These are phyloP conservation scores for Argyresthia goedartella DNA, from an alignment of 2,888 invertebrate species.

Conservation along the genomic window DNA sequence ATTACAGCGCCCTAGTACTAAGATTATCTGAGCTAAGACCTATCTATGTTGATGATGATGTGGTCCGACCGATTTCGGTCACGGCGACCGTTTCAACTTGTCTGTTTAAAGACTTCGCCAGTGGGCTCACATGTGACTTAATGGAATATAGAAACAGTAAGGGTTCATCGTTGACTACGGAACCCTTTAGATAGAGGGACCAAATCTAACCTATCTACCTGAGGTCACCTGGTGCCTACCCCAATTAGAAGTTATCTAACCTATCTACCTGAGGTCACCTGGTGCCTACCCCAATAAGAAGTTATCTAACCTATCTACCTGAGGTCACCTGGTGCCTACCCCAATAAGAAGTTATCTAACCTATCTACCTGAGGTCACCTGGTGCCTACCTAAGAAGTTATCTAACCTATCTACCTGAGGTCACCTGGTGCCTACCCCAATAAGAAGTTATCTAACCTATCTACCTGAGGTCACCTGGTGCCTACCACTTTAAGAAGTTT, in stretches of 20 bases:
- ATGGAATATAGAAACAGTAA: too few species aligned
- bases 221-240: conserved; percentile 25
- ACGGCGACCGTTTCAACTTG: too few species aligned
- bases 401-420: conserved; percentile 29
- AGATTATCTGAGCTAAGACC: too few species aligned
- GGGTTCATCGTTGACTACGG: too few species aligned
- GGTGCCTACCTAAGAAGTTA: conserved; percentile 17
- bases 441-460: conserved; percentile 20
- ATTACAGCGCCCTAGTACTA: too few species aligned
- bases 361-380: conserved; percentile 34
- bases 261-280: conserved; percentile 34
- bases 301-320: conserved; percentile 26
- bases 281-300: conserved; percentile 20
- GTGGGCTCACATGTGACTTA: too few species aligned
- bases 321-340: conserved; percentile 25
- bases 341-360: conserved; percentile 16
- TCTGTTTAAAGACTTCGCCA: too few species aligned
- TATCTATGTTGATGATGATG: too few species aligned
- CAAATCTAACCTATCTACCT: conserved; percentile 29
- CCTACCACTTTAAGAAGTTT: conserved; percentile 17
- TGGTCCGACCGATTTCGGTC: too few species aligned
- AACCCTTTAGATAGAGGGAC: conserved; percentile 10
- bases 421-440: conserved; percentile 26
- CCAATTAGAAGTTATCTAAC: conserved; percentile 16
- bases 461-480: conserved; percentile 33